Percentiles rank a stretch among this genome's conserved stretches.
phyloP scores from a whole-genome alignment of 2,888 invertebrate species.

The Chromoteleia sp. region DNA sequence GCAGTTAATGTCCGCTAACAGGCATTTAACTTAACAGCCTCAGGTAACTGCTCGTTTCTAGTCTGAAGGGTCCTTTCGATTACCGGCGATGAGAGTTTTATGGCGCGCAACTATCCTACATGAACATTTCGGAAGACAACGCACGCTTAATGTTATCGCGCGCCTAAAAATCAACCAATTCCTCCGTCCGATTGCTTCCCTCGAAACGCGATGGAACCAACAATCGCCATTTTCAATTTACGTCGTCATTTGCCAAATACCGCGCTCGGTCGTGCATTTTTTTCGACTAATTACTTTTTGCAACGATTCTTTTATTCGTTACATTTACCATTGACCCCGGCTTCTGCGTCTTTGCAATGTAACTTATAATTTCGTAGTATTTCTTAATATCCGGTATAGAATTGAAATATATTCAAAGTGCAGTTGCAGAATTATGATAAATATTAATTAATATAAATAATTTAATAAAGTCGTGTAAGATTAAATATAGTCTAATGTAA shows the following conservation, averaged over 20 bases:
- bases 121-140: constrained; percentile 58
- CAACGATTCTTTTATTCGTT: too few relatives aligned
- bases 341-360: too few relatives aligned
- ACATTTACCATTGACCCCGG: too few relatives aligned
- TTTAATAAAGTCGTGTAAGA: too few relatives aligned
- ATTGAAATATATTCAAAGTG: too few relatives aligned
- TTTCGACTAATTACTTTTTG: too few relatives aligned
- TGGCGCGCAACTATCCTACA: constrained; percentile 77
- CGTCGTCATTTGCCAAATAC: neutral
- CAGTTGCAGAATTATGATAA: too few relatives aligned
- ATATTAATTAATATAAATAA: too few relatives aligned
- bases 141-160: constrained; percentile 45
- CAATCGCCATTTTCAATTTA: neutral
- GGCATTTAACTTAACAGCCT: constrained; percentile 84
- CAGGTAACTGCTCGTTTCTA: constrained; percentile 84
- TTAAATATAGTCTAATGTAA: too few relatives aligned
- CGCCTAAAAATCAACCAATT: constrained; percentile 39
- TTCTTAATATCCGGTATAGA: too few relatives aligned
- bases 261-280: too few relatives aligned
- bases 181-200: neutral
- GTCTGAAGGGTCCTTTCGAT: constrained; percentile 84
- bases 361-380: too few relatives aligned
- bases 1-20: constrained; percentile 84
- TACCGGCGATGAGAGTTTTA: constrained; percentile 81
- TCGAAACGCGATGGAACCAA: neutral